These are phyloP conservation scores for Desoria tigrina DNA, from an alignment of 2,888 invertebrate species.

Conservation along the genomic window DNA sequence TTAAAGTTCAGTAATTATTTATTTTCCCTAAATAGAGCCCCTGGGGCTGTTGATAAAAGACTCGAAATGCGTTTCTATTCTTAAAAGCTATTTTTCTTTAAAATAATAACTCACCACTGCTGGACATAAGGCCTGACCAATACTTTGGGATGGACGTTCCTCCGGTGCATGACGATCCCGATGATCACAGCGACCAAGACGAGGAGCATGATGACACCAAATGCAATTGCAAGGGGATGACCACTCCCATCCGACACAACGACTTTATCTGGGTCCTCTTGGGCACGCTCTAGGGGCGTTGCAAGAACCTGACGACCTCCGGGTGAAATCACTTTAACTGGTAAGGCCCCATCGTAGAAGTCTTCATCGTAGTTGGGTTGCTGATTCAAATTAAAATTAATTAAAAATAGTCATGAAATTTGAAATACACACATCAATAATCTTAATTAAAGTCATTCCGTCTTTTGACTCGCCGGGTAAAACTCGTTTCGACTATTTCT, in stretches of 20 bases:
- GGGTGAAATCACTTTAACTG: neutral
- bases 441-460: no score
- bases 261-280: neutral
- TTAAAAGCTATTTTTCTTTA: no score
- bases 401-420: no score
- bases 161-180: conserved; percentile 38
- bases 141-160: conserved; percentile 48
- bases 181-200: conserved; percentile 37
- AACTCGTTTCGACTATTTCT: no score
- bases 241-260: neutral
- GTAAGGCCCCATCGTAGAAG: neutral
- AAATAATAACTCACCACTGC: conserved; percentile 49
- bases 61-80: neutral
- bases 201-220: conserved; percentile 32
- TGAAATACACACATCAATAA: no score
- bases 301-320: neutral
- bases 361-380: conserved; percentile 1
- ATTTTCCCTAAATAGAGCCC: no score
- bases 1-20: no score
- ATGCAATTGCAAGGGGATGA: conserved; percentile 30
- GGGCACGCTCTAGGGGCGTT: conserved; percentile 43
- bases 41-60: conserved; percentile 3
- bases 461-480: no score
- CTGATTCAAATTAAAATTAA: no score
- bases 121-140: conserved; percentile 50